Conservation (phyloP, 2,797 vertebrate species). For the Halcyon badia region DNA sequence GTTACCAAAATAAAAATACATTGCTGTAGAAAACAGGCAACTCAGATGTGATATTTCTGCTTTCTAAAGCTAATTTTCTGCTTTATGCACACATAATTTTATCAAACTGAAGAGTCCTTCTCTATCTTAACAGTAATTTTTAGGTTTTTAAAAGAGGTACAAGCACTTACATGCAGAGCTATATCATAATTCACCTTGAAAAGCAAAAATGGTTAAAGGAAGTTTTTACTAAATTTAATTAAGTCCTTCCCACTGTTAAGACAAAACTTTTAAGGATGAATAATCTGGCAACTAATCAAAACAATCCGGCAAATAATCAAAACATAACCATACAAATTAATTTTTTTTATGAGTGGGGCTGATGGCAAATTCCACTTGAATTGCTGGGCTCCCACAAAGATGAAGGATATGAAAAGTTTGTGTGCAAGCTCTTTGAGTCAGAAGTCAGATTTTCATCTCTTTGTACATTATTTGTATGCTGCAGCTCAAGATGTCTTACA, state of each 20-base stretch:
- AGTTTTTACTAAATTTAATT: background rate
- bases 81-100: background rate
- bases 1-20: background rate
- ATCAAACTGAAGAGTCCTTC: background rate
- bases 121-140: background rate
- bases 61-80: background rate
- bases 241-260: background rate
- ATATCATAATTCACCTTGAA: background rate
- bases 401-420: background rate
- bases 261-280: background rate
- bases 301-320: too few species aligned
- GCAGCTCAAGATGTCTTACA: background rate
- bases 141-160: background rate
- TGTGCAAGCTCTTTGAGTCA: background rate
- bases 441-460: background rate
- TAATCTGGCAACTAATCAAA: background rate
- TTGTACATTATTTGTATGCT: background rate
- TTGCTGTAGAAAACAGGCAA: background rate
- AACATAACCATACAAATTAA: background rate
- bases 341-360: background rate
- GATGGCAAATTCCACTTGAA: background rate
- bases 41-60: background rate
- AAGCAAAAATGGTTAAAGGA: background rate
- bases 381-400: background rate
- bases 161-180: background rate